Conservation (phyloP, 1,140 invertebrate genomes). For the Helicoverpa armigera region DNA sequence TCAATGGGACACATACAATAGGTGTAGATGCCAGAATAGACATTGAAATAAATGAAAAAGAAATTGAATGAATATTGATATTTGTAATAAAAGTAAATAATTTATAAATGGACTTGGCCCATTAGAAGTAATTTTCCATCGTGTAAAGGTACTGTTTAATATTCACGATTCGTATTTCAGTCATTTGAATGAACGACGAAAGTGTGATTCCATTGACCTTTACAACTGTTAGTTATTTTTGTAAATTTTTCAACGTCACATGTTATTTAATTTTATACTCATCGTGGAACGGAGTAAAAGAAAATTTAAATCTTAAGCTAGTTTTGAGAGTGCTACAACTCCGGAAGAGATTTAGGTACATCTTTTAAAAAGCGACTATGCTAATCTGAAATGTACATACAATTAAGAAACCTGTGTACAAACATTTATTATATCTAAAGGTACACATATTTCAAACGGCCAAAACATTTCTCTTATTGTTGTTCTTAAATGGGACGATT, state of each 20-base stretch:
- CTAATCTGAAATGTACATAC: no score
- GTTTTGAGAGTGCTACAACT: no score
- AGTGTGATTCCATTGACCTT: slow-evolving; percentile 36
- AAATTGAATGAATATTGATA: no score
- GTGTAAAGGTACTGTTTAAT: slow-evolving; percentile 10
- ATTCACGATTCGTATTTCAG: slow-evolving; percentile 38
- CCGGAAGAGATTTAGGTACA: not conserved
- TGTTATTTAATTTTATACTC: slow-evolving; percentile 9
- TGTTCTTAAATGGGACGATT: not conserved
- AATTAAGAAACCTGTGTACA: no score
- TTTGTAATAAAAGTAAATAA: no score
- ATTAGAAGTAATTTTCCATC: not conserved
- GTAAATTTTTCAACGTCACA: slow-evolving; percentile 16
- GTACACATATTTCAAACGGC: not conserved
- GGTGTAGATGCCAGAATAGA: no score
- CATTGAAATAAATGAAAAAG: no score
- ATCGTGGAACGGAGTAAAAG: not conserved
- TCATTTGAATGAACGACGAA: slow-evolving; percentile 8
- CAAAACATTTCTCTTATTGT: not conserved
- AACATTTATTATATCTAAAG: not conserved
- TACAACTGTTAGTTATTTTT: slow-evolving; percentile 5
- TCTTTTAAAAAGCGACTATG: no score
- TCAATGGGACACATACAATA: no score
- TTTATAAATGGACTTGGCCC: no score
- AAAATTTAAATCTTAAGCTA: not conserved